These are phyloP conservation scores for Cephus cinctus DNA, from an alignment of 1,140 invertebrate species.

Conservation along the genomic window DNA sequence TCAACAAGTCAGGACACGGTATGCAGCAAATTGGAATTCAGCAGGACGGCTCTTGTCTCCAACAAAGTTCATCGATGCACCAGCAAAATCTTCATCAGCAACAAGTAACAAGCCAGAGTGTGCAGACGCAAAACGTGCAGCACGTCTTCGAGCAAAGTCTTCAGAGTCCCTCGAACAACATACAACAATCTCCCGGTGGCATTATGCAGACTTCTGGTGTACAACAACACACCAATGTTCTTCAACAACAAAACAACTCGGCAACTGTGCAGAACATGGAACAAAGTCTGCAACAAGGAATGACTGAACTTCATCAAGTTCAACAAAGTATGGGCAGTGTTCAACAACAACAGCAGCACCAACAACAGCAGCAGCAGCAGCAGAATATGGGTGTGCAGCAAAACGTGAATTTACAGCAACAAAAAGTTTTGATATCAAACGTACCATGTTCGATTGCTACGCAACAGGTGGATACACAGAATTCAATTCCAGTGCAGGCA, in stretches of 20 bases:
- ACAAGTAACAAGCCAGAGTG: constrained; percentile 45
- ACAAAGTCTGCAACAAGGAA: constrained; percentile 29
- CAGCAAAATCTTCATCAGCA: constrained; percentile 40
- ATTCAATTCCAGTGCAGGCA: no score
- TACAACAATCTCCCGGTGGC: constrained; percentile 30
- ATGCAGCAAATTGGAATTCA: constrained; percentile 24
- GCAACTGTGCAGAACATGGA: constrained; percentile 29
- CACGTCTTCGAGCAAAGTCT: constrained; percentile 47
- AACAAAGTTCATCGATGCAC: constrained; percentile 26
- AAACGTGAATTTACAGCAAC: constrained; percentile 31
- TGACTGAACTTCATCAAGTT: not conserved
- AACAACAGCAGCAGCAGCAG: constrained; percentile 8
- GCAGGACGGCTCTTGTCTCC: constrained; percentile 14
- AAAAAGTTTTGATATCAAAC: constrained; percentile 24
- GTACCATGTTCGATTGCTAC: constrained; percentile 13
- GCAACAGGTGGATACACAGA: no score
- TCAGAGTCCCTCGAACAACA: constrained; percentile 25
- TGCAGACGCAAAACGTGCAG: constrained; percentile 49
- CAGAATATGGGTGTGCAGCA: constrained; percentile 31
- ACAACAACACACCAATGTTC: constrained; percentile 40
- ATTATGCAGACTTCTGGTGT: constrained; percentile 22
- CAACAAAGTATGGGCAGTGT: constrained; percentile 20
- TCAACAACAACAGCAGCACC: constrained; percentile 12
- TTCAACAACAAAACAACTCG: constrained; percentile 38
- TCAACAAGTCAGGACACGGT: no score